These are phyloP conservation scores for Caenorhabditis becei DNA, from an alignment of 2,888 invertebrate genomes.

Conservation along the genomic window DNA sequence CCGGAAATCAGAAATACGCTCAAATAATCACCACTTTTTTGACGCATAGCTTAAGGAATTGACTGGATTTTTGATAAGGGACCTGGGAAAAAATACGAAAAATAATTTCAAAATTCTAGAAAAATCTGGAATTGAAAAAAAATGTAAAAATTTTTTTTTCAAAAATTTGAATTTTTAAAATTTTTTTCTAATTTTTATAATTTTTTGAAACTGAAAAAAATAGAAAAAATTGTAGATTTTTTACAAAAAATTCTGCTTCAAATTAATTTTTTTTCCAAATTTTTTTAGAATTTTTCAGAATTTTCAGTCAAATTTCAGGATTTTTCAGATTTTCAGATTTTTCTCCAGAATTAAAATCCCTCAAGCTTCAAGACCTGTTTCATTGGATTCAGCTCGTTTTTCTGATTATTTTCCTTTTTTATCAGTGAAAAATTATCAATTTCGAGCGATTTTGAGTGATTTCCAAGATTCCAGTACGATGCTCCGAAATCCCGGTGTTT, in stretches of 20 bases:
- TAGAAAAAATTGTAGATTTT: too few species aligned
- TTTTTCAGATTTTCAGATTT: too few species aligned
- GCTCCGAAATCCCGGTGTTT: too few species aligned
- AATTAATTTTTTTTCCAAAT: too few species aligned
- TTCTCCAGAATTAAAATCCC: too few species aligned
- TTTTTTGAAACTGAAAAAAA: too few species aligned
- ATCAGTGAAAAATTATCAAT: not conserved
- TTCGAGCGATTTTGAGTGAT: not conserved
- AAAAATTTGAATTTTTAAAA: not conserved
- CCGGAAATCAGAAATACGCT: not conserved
- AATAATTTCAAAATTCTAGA: not conserved
- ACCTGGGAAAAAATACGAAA: not conserved
- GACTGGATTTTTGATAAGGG: too few species aligned
- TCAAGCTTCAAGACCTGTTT: not conserved
- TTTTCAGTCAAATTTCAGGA: too few species aligned
- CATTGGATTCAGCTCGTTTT: not conserved
- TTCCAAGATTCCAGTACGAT: not conserved
- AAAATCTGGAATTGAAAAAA: slow-evolving; percentile 3
- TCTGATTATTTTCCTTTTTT: not conserved
- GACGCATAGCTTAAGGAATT: too few species aligned
- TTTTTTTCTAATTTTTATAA: not conserved
- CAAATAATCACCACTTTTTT: not conserved
- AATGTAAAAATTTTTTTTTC: not conserved
- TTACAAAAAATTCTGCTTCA: too few species aligned
- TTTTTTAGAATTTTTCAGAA: too few species aligned